phyloP scores from a whole-genome alignment of 2,888 invertebrate genomes.

The Coremacera marginata region DNA sequence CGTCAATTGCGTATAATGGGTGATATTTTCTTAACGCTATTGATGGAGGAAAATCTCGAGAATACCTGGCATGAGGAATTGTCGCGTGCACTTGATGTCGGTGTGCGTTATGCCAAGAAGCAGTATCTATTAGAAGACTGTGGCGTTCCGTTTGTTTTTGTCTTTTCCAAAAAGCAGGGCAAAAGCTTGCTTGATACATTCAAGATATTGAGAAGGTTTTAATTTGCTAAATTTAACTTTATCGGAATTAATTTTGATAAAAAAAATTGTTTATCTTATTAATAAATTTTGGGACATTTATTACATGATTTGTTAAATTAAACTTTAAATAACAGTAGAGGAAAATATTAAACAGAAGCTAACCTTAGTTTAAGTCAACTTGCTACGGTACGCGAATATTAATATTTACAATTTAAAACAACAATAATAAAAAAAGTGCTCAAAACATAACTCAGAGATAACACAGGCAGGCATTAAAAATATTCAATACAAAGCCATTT shows the following conservation, averaged over 20 bases:
- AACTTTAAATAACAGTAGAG: neutral
- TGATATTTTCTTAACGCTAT: conserved; percentile 48
- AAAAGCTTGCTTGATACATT: conserved; percentile 55
- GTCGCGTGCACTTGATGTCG: conserved; percentile 47
- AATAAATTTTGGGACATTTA: too few species aligned
- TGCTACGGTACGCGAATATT: neutral
- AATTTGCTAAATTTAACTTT: neutral
- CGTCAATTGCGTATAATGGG: conserved; percentile 51
- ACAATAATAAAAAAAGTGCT: neutral
- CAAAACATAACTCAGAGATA: too few species aligned
- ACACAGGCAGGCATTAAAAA: too few species aligned
- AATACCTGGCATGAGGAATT: conserved; percentile 59
- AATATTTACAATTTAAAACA: neutral
- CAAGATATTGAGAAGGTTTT: conserved; percentile 47
- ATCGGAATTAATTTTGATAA: neutral
- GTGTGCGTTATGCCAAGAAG: conserved; percentile 49
- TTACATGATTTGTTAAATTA: neutral
- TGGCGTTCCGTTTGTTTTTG: conserved; percentile 53
- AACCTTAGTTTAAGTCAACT: neutral
- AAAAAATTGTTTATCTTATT: neutral
- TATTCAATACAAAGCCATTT: too few species aligned
- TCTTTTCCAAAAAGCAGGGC: conserved; percentile 56
- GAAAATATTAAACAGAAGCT: neutral
- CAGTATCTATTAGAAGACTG: conserved; percentile 47
- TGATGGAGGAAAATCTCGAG: conserved; percentile 50